These are phyloP conservation scores for Gymnodraco acuticeps DNA, from an alignment of 2,797 vertebrate genomes.

Conservation along the genomic window DNA sequence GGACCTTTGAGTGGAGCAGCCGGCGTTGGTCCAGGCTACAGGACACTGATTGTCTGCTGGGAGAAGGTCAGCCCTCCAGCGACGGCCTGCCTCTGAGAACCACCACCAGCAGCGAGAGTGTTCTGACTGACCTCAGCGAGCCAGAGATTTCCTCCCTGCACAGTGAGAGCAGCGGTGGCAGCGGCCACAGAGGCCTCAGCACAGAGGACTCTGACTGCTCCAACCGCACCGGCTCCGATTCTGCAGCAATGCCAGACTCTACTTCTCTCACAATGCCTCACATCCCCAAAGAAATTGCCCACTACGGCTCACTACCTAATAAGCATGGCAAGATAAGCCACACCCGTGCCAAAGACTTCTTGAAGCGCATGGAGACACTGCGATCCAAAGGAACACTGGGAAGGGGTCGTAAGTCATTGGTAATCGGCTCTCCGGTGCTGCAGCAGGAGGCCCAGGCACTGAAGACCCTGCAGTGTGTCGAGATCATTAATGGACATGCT, in stretches of 20 bases:
- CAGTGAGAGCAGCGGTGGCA: conserved; percentile 94
- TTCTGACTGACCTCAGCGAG: conserved; percentile 96
- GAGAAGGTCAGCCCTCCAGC: conserved; percentile 82
- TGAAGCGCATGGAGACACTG: conserved; percentile 93
- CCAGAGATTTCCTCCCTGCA: conserved; percentile 95
- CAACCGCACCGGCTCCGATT: conserved; percentile 83
- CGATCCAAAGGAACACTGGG: conserved; percentile 84
- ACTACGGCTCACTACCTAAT: conserved; percentile 74
- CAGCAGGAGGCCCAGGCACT: conserved; percentile 88
- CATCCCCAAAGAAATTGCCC: conserved; percentile 79
- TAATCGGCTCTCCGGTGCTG: conserved; percentile 90
- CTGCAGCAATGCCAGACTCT: conserved; percentile 86
- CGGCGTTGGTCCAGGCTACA: conserved; percentile 96
- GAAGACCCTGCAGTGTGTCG: conserved; percentile 87
- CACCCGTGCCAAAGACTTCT: conserved; percentile 90
- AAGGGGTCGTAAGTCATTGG: conserved; percentile 83
- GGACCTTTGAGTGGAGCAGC: conserved; percentile 98
- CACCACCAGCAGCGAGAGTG: conserved; percentile 95
- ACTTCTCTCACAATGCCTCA: conserved; percentile 75
- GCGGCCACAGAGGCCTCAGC: conserved; percentile 78
- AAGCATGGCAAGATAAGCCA: conserved; percentile 88
- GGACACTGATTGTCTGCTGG: conserved; percentile 90
- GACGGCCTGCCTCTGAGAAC: conserved; percentile 88
- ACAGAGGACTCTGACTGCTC: conserved; percentile 86
- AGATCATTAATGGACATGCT: conserved; percentile 87